Evolutionary conservation across 2,797 vertebrate genomes (phyloP).

Genomic region (Danio jaintianensis): DNA sequence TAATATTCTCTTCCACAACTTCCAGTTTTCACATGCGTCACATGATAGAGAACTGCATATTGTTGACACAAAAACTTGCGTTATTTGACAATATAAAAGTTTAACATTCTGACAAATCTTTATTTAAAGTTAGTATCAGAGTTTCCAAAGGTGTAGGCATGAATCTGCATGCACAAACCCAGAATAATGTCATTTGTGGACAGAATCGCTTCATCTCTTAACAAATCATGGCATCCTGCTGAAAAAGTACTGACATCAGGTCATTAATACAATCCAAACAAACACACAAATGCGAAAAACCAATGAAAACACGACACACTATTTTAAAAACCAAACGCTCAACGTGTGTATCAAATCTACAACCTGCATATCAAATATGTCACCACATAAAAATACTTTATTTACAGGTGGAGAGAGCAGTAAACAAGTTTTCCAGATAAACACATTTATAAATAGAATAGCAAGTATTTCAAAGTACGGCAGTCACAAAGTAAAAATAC

Average conservation of each 20-base stretch:
- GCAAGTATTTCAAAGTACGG: slow-evolving; percentile 80
- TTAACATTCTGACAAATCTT: slow-evolving; percentile 61
- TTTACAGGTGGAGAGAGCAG: slow-evolving; percentile 85
- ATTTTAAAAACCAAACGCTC: slow-evolving; percentile 57
- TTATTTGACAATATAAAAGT: too few relatives aligned
- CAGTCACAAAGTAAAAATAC: slow-evolving; percentile 82
- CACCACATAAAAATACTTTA: slow-evolving; percentile 73
- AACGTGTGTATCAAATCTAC: slow-evolving; percentile 58
- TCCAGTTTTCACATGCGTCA: too few relatives aligned
- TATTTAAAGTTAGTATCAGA: slow-evolving; percentile 75
- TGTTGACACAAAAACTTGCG: too few relatives aligned
- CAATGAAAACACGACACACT: slow-evolving; percentile 61
- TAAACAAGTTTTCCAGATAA: slow-evolving; percentile 92
- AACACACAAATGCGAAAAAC: slow-evolving; percentile 72
- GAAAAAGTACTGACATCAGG: slow-evolving; percentile 63
- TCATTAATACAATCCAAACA: slow-evolving; percentile 72
- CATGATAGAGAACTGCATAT: too few relatives aligned
- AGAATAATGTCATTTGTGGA: slow-evolving; percentile 6
- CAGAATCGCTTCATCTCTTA: slow-evolving; percentile 26
- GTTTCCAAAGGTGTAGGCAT: slow-evolving; percentile 68
- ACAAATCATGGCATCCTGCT: slow-evolving; percentile 30
- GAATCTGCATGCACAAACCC: slow-evolving; percentile 59
- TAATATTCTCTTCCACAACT: too few relatives aligned
- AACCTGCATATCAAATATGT: slow-evolving; percentile 64
- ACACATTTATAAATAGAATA: slow-evolving; percentile 88